Evolutionary conservation across 1,140 invertebrate species (phyloP), one percentile per base, ranked within the genome.

Genomic region (Macrostomum lignano): DNA sequence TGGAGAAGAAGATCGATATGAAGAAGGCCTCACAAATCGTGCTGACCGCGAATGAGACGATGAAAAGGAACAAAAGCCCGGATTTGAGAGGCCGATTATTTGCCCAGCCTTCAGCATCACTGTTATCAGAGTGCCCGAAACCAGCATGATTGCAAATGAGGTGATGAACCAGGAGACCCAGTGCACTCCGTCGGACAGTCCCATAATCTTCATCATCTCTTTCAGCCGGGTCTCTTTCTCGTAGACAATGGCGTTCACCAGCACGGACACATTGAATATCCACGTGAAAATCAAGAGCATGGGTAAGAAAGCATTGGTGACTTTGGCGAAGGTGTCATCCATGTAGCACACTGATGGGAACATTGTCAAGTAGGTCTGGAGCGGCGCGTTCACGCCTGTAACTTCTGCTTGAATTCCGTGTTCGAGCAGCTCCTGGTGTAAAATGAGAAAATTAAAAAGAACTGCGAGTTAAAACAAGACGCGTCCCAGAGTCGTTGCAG

Each of bases 271-370:
- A 0, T 73, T 68, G 48, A 73, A 60, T 31, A 67, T 58, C 66
- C 67, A 69, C 2, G 64, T 56, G 2, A 69, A 41, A 1, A 65
- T 65, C 33, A 76, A 66, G 30, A 81, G 68, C 35, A 76, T 55
- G 0, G 72, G 70, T 31, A 76, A 72, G 47, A 55, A 65, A 21
- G 60, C 44, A 3, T 61, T 60, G 17, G 69, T 60, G n/a, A 66
- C 66, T 31, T 66, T 53, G 14, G 72, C 44, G 35, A 76, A 60
- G 7, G 63, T 61, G 49, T 79, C 75, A 36, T 65, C 62, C 15
- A 67, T 62, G 49, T 69, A 77, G 9, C 62, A 58, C 0, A 71
- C 67, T 55, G 73, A 74, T 0, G 74, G 74, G n/a, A n/a, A n/a
- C n/a, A n/a, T n/a, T n/a, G n/a, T n/a, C n/a, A n/a, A n/a, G n/a